These are phyloP conservation scores for Cheiracanthium punctorium DNA, from an alignment of 2,888 invertebrate genomes.

Conservation along the genomic window DNA sequence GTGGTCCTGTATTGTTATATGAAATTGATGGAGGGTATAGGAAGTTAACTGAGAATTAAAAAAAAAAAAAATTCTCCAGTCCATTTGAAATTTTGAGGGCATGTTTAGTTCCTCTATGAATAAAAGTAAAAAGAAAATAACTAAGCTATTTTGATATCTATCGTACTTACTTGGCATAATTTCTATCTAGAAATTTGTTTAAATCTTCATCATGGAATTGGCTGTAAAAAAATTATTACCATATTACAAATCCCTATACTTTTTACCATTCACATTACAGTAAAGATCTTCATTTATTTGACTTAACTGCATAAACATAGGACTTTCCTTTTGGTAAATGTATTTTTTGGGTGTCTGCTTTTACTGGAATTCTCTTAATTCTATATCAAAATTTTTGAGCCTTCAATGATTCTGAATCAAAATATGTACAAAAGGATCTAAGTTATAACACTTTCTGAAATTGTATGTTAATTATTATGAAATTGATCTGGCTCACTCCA, in stretches of 20 bases:
- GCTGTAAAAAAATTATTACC: not conserved
- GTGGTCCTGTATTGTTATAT: not conserved
- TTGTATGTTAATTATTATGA: no score
- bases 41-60: not conserved
- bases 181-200: conserved; percentile 19
- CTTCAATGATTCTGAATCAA: no score
- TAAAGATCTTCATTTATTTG: not conserved
- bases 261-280: not conserved
- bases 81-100: conserved; percentile 5
- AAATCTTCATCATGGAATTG: conserved; percentile 21
- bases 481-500: no score
- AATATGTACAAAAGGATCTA: no score
- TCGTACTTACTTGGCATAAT: conserved; percentile 25
- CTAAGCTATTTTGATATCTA: conserved; percentile 39
- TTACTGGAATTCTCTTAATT: no score
- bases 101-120: conserved; percentile 42
- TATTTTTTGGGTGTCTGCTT: no score
- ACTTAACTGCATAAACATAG: no score
- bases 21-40: not conserved
- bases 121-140: not conserved
- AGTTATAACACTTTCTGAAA: no score
- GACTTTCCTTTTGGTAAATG: no score
- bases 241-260: not conserved
- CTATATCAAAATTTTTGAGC: no score
- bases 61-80: not conserved